A percentile compares a stretch with the other conserved stretches of the same genome.
These are phyloP conservation scores for Diploscapter pachys DNA, from an alignment of 1,140 invertebrate genomes.

Conservation along the genomic window DNA sequence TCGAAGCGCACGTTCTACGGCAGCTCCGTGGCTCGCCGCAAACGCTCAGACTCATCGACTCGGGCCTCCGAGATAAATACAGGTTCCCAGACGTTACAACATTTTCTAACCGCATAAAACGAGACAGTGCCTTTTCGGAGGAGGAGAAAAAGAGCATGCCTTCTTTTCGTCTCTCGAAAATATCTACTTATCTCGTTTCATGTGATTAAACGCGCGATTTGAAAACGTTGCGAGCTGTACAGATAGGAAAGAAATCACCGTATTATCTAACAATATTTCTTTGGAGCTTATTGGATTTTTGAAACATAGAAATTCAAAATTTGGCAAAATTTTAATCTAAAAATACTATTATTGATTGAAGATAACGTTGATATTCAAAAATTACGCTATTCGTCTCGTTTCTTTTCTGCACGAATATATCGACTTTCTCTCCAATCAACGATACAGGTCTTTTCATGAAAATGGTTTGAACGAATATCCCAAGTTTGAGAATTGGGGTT, in stretches of 20 bases:
- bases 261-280: too few relatives aligned
- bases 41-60: slow-evolving; percentile 36
- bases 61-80: slow-evolving; percentile 46
- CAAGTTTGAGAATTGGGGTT: background rate
- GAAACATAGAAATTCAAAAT: too few relatives aligned
- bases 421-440: background rate
- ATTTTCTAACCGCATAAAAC: background rate
- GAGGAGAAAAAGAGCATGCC: background rate
- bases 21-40: slow-evolving; percentile 29
- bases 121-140: slow-evolving; percentile 1
- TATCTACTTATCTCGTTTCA: too few relatives aligned
- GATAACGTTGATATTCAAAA: too few relatives aligned
- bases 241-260: too few relatives aligned
- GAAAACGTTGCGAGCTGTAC: too few relatives aligned
- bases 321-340: too few relatives aligned
- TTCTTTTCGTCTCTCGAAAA: background rate
- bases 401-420: background rate
- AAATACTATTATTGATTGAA: too few relatives aligned
- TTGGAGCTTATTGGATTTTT: too few relatives aligned
- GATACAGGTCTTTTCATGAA: background rate
- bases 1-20: slow-evolving; percentile 42
- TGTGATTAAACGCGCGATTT: too few relatives aligned
- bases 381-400: too few relatives aligned
- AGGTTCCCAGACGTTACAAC: slow-evolving; percentile 14
- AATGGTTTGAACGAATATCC: background rate